A percentile compares a stretch with the other conserved stretches of the same genome.
These are phyloP conservation scores for Drosophila rubida DNA, from an alignment of 2,888 invertebrate species.

Conservation along the genomic window DNA sequence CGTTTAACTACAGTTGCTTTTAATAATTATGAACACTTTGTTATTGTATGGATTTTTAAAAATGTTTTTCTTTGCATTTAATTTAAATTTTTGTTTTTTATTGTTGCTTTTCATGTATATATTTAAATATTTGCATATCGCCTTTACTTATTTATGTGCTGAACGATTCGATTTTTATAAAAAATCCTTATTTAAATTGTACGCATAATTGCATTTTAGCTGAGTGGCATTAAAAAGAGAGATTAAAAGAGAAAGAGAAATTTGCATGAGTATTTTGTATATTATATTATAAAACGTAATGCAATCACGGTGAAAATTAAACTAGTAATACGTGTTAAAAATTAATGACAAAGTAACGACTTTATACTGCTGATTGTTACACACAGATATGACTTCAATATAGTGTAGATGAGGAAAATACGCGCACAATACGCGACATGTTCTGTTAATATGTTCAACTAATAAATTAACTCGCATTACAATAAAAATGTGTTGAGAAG, in stretches of 20 bases:
- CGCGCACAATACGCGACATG: background rate
- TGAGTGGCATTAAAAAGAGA: slow-evolving; percentile 53
- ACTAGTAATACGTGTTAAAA: slow-evolving; percentile 4
- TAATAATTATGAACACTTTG: slow-evolving; percentile 69
- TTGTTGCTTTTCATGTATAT: slow-evolving; percentile 34
- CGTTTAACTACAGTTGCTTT: slow-evolving; percentile 49
- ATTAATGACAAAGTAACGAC: background rate
- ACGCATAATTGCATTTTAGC: slow-evolving; percentile 54
- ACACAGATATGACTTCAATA: background rate
- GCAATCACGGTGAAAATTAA: slow-evolving; percentile 14
- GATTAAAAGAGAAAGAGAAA: slow-evolving; percentile 49
- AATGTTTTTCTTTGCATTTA: slow-evolving; percentile 7
- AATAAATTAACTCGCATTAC: background rate
- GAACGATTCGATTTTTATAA: slow-evolving; percentile 32
- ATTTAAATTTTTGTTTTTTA: slow-evolving; percentile 17
- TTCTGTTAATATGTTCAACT: background rate
- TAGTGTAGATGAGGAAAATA: background rate
- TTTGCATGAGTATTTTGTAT: slow-evolving; percentile 55
- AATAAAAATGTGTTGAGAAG: background rate
- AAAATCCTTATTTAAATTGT: slow-evolving; percentile 53
- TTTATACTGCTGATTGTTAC: background rate
- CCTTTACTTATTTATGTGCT: slow-evolving; percentile 54
- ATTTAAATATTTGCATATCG: slow-evolving; percentile 65
- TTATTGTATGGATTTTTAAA: slow-evolving; percentile 44
- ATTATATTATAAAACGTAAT: slow-evolving; percentile 16